These are phyloP conservation scores for Phoenoteleia sp. DNA, from an alignment of 2,888 invertebrate genomes.

Conservation along the genomic window DNA sequence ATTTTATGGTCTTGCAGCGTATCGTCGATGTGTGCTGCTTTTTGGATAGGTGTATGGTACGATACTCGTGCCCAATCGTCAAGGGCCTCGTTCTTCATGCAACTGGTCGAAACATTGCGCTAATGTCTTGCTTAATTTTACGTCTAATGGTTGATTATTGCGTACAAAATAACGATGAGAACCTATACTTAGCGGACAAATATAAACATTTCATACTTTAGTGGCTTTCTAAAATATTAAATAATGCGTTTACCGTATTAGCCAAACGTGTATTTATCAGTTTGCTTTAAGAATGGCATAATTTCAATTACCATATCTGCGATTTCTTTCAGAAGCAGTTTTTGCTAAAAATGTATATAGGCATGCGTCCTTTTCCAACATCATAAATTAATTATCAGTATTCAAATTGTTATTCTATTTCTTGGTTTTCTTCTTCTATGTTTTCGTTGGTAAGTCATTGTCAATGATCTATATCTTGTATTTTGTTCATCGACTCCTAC, in stretches of 20 bases:
- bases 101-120: conserved; percentile 47
- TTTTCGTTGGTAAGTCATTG: no score
- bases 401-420: no score
- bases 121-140: conserved; percentile 55
- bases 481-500: no score
- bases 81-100: conserved; percentile 77
- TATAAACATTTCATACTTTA: conserved; percentile 13
- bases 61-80: conserved; percentile 79
- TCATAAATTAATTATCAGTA: no score
- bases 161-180: conserved; percentile 23
- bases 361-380: no score
- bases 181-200: background rate
- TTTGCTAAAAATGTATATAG: no score
- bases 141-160: conserved; percentile 43
- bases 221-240: background rate
- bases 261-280: no score
- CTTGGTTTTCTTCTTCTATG: no score
- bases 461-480: no score
- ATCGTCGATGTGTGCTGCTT: conserved; percentile 82
- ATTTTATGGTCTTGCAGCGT: conserved; percentile 86
- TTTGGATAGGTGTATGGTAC: conserved; percentile 75
- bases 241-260: background rate
- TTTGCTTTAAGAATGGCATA: no score
- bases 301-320: no score
- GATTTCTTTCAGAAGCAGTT: no score